phyloP scores from a whole-genome alignment of 2,113 vertebrate species.

The Pluvialis apricaria region DNA sequence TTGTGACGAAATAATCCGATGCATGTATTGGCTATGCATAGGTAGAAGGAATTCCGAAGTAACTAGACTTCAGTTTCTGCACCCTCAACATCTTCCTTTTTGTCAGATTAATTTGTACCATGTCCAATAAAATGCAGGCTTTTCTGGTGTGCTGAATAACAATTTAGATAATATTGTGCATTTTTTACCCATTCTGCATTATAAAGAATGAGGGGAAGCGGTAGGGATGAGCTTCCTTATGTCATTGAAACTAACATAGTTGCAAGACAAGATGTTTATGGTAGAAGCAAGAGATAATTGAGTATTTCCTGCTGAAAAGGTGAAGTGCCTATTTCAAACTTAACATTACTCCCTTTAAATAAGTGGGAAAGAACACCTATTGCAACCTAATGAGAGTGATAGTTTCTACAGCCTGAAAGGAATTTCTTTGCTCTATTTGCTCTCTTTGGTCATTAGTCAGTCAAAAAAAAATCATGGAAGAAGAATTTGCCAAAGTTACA shows the following conservation, averaged over 20 bases:
- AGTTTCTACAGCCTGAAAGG: neutral
- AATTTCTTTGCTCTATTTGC: neutral
- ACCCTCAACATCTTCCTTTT: neutral
- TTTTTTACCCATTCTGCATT: neutral
- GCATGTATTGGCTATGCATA: neutral
- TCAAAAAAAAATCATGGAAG: neutral
- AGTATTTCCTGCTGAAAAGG: neutral
- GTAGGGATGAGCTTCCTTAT: neutral
- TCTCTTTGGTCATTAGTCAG: neutral
- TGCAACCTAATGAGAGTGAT: neutral
- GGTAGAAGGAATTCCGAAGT: neutral
- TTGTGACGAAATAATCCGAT: neutral
- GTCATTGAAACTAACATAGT: neutral
- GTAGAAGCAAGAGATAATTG: neutral
- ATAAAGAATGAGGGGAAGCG: neutral
- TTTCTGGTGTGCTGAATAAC: neutral
- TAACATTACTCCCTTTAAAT: neutral
- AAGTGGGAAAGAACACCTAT: neutral
- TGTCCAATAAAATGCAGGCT: neutral
- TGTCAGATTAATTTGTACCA: neutral
- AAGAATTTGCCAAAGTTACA: neutral
- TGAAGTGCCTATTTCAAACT: neutral
- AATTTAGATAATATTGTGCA: neutral
- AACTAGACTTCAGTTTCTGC: neutral
- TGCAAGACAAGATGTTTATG: accelerated